Evolutionary conservation across 1,140 invertebrate species (phyloP).

Genomic region (Laupala kohalensis): DNA sequence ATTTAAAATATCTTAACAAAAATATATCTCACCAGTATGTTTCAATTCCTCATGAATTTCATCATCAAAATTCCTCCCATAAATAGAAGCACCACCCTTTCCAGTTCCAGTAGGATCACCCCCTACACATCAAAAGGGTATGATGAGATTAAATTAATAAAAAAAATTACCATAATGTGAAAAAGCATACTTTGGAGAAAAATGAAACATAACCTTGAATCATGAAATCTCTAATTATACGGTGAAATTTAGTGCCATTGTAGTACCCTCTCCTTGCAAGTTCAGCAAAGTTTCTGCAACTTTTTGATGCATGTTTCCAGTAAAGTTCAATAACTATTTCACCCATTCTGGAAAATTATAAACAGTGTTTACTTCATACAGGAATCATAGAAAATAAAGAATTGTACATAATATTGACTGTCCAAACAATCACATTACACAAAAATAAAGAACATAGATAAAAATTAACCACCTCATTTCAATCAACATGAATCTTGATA

Average conservation of each 20-base stretch:
- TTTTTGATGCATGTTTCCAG: conserved; percentile 93
- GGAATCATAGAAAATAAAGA: conserved; percentile 5
- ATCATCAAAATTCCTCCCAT: conserved; percentile 88
- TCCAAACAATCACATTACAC: background rate
- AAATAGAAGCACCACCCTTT: conserved; percentile 91
- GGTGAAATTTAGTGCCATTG: conserved; percentile 90
- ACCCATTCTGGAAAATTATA: conserved; percentile 67
- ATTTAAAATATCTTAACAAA: too few relatives aligned
- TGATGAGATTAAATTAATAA: conserved; percentile 4
- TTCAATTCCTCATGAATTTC: conserved; percentile 91
- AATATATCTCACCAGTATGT: conserved; percentile 83
- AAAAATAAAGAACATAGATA: background rate
- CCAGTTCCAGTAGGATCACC: conserved; percentile 91
- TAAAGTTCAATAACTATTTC: conserved; percentile 84
- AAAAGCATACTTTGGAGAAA: conserved; percentile 9
- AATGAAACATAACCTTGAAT: conserved; percentile 55
- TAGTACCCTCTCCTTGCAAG: conserved; percentile 84
- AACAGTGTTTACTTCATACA: background rate
- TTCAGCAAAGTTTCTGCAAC: conserved; percentile 94
- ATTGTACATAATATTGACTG: conserved; percentile 3
- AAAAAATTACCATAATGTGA: background rate
- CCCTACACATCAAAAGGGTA: conserved; percentile 25
- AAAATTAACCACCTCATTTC: background rate
- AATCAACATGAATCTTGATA: background rate
- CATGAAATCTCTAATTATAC: conserved; percentile 95